Evolutionary conservation across 2,113 vertebrate genomes (phyloP), one percentile per base, ranked within the genome.

Genomic region (Bambusicola thoracicus): DNA sequence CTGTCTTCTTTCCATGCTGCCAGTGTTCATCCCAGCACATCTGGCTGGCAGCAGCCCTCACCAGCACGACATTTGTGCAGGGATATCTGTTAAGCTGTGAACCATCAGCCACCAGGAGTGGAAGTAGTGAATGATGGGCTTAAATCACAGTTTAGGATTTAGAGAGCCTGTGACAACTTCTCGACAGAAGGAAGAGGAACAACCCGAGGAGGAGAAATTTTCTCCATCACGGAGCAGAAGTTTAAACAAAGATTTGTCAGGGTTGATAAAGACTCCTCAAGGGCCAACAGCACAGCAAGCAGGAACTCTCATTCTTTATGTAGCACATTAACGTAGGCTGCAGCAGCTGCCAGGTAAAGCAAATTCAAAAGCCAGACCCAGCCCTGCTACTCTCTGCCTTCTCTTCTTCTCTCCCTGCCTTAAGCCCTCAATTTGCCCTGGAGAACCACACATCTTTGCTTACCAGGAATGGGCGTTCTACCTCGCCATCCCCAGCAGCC

Each of bases 351-450:
- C 59, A 73, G 72, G 51, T 61, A 85, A 41, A 77, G 77, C 49
- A 49, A 62, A 29, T n/a, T 30, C 13, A 18, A 40, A 87, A 17
- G 29, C 48, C 73, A 61, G 32, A 34, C 15, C 55, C 62, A 56
- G 19, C 38, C 36, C 36, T 58, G 19, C 32, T 29, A 19, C 36
- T 58, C 41, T 6, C 29, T 78, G 65, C n/a, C 58, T 48, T 43
- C 44, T n/a, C 24, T 72, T 66, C 44, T 70, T 27, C 30, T 67
- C 20, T 73, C 40, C 53, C 73, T 84, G 53, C 66, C 44, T 56
- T 69, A 48, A 44, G 32, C 27, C 12, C 27, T 43, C 2, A 0
- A 2, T 13, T 18, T 74, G 32, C 53, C 34, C 53, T 49, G 38
- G 61, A 74, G 73, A 84, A 55, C 2, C 66, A 41, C 27, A 27